Percentiles rank a stretch among this genome's conserved stretches.
Evolutionary conservation across 2,797 vertebrate species (phyloP).

Genomic region (Vireo griseus): DNA sequence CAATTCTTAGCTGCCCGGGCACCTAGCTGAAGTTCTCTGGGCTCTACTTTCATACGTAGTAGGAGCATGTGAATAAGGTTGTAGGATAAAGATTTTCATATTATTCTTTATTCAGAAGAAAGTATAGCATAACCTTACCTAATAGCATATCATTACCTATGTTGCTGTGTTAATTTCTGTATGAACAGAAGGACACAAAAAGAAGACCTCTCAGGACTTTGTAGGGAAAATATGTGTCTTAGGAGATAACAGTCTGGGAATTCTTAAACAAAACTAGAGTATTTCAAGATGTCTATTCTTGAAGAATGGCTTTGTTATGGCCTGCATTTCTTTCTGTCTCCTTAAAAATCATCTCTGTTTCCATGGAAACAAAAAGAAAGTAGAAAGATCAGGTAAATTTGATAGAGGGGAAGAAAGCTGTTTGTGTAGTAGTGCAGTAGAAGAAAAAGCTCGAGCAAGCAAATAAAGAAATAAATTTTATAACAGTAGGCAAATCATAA

Average conservation of each 20-base stretch:
- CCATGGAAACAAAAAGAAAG: constrained; percentile 14
- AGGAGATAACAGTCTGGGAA: not conserved
- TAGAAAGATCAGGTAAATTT: not conserved
- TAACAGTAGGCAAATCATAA: not conserved
- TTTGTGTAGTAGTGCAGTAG: not conserved
- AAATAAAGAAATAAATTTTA: not conserved
- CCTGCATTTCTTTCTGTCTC: not conserved
- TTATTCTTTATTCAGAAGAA: not conserved
- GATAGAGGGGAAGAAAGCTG: not conserved
- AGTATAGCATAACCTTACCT: not conserved
- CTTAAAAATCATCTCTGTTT: not conserved
- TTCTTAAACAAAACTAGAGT: not conserved
- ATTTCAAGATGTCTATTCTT: not conserved
- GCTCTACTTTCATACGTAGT: not conserved
- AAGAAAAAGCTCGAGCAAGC: not conserved
- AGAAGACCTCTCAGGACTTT: not conserved
- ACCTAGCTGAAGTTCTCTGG: not conserved
- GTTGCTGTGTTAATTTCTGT: not conserved
- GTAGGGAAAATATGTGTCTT: not conserved
- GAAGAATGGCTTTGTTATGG: not conserved
- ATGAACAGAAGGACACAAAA: not conserved
- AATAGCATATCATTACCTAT: not conserved
- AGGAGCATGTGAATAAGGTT: not conserved
- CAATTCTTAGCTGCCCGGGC: not conserved
- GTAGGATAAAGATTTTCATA: not conserved